phyloP scores from a whole-genome alignment of 1,140 invertebrate genomes.

The Drosophila grimshawi region DNA sequence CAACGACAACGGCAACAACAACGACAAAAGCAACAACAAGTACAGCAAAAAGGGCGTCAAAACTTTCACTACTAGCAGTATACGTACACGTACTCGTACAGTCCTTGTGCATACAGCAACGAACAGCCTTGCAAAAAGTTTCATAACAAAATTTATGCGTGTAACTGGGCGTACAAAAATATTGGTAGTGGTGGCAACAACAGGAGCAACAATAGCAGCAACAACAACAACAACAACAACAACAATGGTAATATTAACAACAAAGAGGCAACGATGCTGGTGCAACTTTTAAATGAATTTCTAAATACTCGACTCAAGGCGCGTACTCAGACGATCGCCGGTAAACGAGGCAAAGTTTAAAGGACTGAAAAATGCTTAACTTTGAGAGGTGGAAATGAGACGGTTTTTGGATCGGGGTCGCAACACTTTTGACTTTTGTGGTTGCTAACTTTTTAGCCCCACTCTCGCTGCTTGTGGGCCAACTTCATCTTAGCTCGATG shows the following conservation, averaged over 20 bases:
- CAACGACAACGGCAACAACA: constrained; percentile 21
- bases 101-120: constrained; percentile 38
- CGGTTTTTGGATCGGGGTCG: constrained; percentile 24
- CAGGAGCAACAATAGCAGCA: constrained; percentile 30
- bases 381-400: constrained; percentile 48
- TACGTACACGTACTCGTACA: not conserved
- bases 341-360: constrained; percentile 77
- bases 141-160: constrained; percentile 80
- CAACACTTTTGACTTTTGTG: constrained; percentile 79
- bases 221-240: constrained; percentile 14
- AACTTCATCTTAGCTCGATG: constrained; percentile 43
- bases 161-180: constrained; percentile 78
- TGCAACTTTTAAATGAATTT: constrained; percentile 79
- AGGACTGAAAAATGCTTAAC: constrained; percentile 51
- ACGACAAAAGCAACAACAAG: constrained; percentile 35
- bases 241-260: constrained; percentile 4
- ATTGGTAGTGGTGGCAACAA: constrained; percentile 18
- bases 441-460: constrained; percentile 60
- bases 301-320: constrained; percentile 70
- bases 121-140: constrained; percentile 72
- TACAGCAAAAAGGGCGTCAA: constrained; percentile 44
- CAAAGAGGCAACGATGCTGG: constrained; percentile 5
- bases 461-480: not conserved
- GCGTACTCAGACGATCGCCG: constrained; percentile 70
- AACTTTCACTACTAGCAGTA: constrained; percentile 38